Evolutionary conservation across 2,113 vertebrate genomes (phyloP).

Genomic region (Atrichornis clamosus): DNA sequence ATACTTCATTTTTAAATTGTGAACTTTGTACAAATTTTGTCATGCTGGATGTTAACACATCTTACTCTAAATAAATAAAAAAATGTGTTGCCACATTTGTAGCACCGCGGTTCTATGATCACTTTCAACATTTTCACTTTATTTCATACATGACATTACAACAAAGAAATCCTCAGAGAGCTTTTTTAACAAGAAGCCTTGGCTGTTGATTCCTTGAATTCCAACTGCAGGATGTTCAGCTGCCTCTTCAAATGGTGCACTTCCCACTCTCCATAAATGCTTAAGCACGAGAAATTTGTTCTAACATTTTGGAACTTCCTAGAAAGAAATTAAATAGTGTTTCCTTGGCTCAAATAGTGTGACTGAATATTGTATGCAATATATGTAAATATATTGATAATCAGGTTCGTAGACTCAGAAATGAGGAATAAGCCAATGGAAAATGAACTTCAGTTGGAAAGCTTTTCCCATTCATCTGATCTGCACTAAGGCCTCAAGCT

Average conservation of each 20-base stretch:
- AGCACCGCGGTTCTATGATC: slow-evolving; percentile 69
- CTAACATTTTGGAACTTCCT: background rate
- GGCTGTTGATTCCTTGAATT: background rate
- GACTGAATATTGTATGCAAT: background rate
- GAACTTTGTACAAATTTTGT: slow-evolving; percentile 99
- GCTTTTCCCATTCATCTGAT: background rate
- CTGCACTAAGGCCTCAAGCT: background rate
- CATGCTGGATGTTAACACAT: slow-evolving; percentile 99
- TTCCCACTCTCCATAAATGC: background rate
- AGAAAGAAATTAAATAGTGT: background rate
- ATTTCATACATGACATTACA: background rate
- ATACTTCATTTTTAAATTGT: slow-evolving; percentile 99
- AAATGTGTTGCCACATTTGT: slow-evolving; percentile 92
- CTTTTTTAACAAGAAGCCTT: background rate
- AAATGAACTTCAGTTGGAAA: background rate
- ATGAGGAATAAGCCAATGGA: background rate
- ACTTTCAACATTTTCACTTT: slow-evolving; percentile 46
- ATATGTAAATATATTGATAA: background rate
- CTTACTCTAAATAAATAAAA: slow-evolving; percentile 99
- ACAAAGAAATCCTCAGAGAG: background rate
- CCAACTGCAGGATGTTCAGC: background rate
- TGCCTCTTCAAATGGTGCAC: background rate
- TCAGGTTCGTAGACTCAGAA: background rate
- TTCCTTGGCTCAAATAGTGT: background rate
- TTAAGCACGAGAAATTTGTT: background rate